Base-by-base conservation (phyloP, 2,888 invertebrate genomes). In the Siphlonurus alternatus region DNA sequence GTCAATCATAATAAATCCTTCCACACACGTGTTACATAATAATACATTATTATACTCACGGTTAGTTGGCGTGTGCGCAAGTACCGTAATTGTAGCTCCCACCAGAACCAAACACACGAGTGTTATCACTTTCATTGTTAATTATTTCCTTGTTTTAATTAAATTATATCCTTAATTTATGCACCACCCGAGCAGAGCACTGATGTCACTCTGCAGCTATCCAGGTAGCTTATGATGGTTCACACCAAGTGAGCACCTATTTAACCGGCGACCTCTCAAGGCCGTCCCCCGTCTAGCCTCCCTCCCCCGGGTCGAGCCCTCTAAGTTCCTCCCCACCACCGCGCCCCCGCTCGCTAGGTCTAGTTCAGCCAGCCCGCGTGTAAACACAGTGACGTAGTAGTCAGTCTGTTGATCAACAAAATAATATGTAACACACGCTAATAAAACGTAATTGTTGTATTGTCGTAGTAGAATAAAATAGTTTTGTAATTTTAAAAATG, bases 231-330 rank as follows among this genome's bases (percentile, higher is more conserved):
- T 20, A n/a, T 56, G 56, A 56, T 56, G 22, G 22, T 10, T 56
- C 7, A 56, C n/a, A n/a, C 5, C 7, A 20, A 20, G 19, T 7
- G 19, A 20, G 15, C 22, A 56, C 56, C 56, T 56, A 56, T 56
- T 56, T 56, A 56, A 56, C 56, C 56, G 56, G 20, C 56, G 56
- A 56, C 56, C 56, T 56, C 56, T 56, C 56, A 56, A 56, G 56
- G 56, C 22, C 22, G 56, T 20, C 56, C 22, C 56, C 38, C 38
- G 7, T 38, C 38, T 38, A 38, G 38, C 38, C 38, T 15, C 38
- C 38, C 38, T 38, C 5, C 38, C 38, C 38, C 38, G 7, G 15
- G 7, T 38, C 15, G 15, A 38, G 5, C 38, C 38, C 38, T 38
- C 38, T 38, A 5, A 38, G 38, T 38, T 38, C 38, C 15, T 10